These are phyloP conservation scores for Pachyrhynchus sulphureomaculatus DNA, from an alignment of 1,140 invertebrate species.

Conservation along the genomic window DNA sequence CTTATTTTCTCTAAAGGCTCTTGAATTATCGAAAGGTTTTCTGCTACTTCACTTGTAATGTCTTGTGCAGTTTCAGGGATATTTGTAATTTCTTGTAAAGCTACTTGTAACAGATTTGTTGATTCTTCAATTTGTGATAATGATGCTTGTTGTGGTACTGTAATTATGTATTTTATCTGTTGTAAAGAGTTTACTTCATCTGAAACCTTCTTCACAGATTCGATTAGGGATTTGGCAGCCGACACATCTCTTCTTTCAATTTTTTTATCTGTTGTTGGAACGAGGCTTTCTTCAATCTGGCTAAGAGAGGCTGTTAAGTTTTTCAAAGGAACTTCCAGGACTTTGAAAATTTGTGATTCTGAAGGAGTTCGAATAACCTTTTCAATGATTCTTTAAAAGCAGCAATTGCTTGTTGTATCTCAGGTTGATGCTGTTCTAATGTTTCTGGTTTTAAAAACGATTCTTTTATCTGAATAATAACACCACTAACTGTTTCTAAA, in stretches of 20 bases:
- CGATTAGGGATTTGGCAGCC: not conserved
- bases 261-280: not conserved
- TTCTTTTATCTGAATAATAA: not conserved
- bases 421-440: not conserved
- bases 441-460: not conserved
- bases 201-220: not conserved
- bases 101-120: not conserved
- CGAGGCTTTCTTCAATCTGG: not conserved
- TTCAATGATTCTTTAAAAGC: not conserved
- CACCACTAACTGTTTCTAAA: not conserved
- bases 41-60: not conserved
- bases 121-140: constrained; percentile 4
- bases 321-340: constrained; percentile 1
- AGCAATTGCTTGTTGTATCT: constrained; percentile 7
- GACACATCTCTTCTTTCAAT: not conserved
- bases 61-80: not conserved
- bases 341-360: not conserved
- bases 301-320: not conserved
- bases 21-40: not conserved
- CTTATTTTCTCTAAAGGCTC: not conserved
- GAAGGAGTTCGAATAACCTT: not conserved
- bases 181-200: not conserved
- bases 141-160: constrained; percentile 1
- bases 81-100: constrained; percentile 3
- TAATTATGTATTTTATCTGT: not conserved